Percentiles rank a stretch among this genome's conserved stretches.
Evolutionary conservation across 2,888 invertebrate genomes (phyloP).

Genomic region (Camptogramma bilineatum): DNA sequence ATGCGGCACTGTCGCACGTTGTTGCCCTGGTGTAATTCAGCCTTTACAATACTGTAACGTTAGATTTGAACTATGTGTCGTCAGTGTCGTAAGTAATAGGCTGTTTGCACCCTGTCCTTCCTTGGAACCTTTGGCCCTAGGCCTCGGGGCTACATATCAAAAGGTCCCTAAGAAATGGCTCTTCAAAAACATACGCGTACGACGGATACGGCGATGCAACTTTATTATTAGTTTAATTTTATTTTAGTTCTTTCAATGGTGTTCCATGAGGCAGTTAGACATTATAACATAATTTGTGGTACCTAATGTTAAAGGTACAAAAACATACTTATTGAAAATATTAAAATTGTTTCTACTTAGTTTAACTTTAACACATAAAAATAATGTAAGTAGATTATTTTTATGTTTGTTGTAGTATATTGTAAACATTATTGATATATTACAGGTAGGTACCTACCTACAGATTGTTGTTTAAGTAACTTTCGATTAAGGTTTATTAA

Average conservation of each 20-base stretch:
- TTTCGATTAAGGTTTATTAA: too few relatives aligned
- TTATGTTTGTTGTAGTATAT: too few relatives aligned
- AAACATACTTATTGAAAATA: too few relatives aligned
- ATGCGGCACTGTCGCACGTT: too few relatives aligned
- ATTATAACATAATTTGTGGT: too few relatives aligned
- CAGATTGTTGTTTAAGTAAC: too few relatives aligned
- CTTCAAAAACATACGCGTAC: constrained; percentile 21
- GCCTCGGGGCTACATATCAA: constrained; percentile 27
- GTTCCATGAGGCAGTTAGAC: not conserved
- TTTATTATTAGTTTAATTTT: constrained; percentile 18
- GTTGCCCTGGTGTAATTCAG: too few relatives aligned
- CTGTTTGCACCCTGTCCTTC: constrained; percentile 63
- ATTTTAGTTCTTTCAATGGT: constrained; percentile 2
- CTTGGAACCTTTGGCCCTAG: constrained; percentile 39
- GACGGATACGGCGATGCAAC: constrained; percentile 8
- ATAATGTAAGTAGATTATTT: too few relatives aligned
- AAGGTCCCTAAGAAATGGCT: constrained; percentile 39
- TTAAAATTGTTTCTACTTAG: too few relatives aligned
- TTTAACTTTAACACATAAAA: too few relatives aligned
- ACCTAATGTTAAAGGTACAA: too few relatives aligned
- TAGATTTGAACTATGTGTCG: constrained; percentile 59
- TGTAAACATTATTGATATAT: too few relatives aligned
- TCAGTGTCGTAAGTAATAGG: constrained; percentile 72
- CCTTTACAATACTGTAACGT: constrained; percentile 51
- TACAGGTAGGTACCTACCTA: not conserved